phyloP scores from a whole-genome alignment of 1,140 invertebrate genomes.

The Ceratina japonica region DNA sequence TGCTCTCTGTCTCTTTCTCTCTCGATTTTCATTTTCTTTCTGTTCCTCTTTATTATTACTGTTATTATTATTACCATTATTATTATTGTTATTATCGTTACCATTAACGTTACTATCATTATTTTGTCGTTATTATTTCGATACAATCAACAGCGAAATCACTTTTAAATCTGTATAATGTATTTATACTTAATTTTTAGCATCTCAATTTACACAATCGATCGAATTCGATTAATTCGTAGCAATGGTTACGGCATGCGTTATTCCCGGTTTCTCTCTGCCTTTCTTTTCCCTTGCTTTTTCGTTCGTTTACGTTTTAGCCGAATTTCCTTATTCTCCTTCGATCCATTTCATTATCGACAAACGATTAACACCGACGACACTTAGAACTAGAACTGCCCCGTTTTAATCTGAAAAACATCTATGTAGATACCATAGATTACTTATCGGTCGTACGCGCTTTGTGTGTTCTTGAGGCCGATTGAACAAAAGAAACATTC shows the following conservation, averaged over 20 bases:
- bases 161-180: slow-evolving; percentile 67
- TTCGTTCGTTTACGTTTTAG: slow-evolving; percentile 40
- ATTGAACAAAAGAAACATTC: slow-evolving; percentile 79
- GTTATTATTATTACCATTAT: neutral
- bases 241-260: slow-evolving; percentile 58
- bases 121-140: slow-evolving; percentile 60
- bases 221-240: slow-evolving; percentile 61
- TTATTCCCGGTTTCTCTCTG: slow-evolving; percentile 60
- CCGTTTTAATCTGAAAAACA: slow-evolving; percentile 71
- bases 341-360: slow-evolving; percentile 35
- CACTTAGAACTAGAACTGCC: slow-evolving; percentile 56
- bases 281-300: slow-evolving; percentile 39
- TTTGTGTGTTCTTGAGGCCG: slow-evolving; percentile 72
- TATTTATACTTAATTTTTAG: slow-evolving; percentile 69
- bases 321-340: too few relatives aligned
- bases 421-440: slow-evolving; percentile 61
- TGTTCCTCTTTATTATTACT: slow-evolving; percentile 33
- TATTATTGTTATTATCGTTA: neutral
- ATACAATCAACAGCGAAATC: slow-evolving; percentile 74
- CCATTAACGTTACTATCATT: slow-evolving; percentile 1
- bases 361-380: slow-evolving; percentile 62
- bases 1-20: neutral
- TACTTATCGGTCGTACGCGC: slow-evolving; percentile 57
- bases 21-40: slow-evolving; percentile 13
- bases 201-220: slow-evolving; percentile 71